These are phyloP conservation scores for Pristionchus entomophagus DNA, from an alignment of 2,888 invertebrate genomes.

Conservation along the genomic window DNA sequence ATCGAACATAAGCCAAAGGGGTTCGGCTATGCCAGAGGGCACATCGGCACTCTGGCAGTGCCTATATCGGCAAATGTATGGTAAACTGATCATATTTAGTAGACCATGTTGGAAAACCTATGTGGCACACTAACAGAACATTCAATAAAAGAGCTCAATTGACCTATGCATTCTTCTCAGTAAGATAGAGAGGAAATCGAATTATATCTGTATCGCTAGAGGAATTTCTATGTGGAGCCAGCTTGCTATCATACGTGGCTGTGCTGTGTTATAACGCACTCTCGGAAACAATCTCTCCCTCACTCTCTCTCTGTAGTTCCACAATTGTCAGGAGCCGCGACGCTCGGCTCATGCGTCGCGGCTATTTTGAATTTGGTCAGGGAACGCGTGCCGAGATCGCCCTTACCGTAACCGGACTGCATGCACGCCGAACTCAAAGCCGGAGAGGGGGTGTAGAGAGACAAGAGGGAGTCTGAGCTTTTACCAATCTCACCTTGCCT, in stretches of 20 bases:
- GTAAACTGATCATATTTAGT: too few species aligned
- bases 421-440: constrained; percentile 52
- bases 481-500: too few species aligned
- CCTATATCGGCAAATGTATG: too few species aligned
- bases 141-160: too few species aligned
- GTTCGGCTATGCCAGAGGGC: too few species aligned
- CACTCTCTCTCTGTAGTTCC: constrained; percentile 35
- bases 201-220: constrained; percentile 15
- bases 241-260: constrained; percentile 44
- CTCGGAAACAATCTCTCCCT: constrained; percentile 26
- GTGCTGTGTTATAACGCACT: constrained; percentile 22
- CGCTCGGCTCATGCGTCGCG: constrained; percentile 21
- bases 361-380: constrained; percentile 38
- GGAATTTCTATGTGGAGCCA: constrained; percentile 28
- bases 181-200: neutral
- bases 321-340: constrained; percentile 29
- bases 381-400: constrained; percentile 38
- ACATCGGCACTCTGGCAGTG: too few species aligned
- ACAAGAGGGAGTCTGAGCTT: neutral
- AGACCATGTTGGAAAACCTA: too few species aligned
- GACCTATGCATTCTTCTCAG: too few species aligned
- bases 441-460: neutral
- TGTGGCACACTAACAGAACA: too few species aligned
- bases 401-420: constrained; percentile 61
- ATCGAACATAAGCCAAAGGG: too few species aligned